phyloP scores from a whole-genome alignment of 1,140 invertebrate species.

The Papilio machaon region DNA sequence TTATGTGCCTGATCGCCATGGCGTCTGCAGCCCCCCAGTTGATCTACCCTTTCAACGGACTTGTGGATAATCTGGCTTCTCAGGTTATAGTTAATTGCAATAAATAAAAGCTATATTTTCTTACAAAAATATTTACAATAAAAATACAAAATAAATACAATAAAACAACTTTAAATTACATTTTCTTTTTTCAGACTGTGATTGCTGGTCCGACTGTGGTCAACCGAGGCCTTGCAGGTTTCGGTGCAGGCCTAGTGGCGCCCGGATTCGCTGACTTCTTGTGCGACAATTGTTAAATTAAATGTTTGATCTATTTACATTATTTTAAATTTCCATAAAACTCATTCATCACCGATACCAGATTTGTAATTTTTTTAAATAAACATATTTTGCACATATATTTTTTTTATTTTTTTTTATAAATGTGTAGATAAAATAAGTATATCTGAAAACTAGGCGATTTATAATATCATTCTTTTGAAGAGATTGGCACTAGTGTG shows the following conservation, averaged over 20 bases:
- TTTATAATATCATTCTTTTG: no score
- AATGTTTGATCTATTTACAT: not conserved
- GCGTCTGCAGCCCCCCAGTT: conserved; percentile 4
- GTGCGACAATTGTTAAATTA: conserved; percentile 4
- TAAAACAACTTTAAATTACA: not conserved
- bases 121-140: no score
- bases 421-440: not conserved
- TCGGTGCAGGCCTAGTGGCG: not conserved
- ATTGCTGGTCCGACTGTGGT: conserved; percentile 29
- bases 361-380: not conserved
- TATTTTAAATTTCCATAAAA: not conserved
- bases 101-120: no score
- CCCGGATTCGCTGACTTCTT: not conserved
- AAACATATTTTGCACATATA: not conserved
- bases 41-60: conserved; percentile 1
- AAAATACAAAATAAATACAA: no score
- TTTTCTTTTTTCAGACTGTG: conserved; percentile 27
- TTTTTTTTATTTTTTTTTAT: not conserved
- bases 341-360: not conserved
- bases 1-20: conserved; percentile 22
- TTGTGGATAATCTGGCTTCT: not conserved
- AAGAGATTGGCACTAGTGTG: no score
- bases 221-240: conserved; percentile 5
- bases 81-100: not conserved
- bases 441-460: no score